Base-by-base conservation (phyloP, 1,140 invertebrate genomes). In the Drosophila biarmipes region DNA sequence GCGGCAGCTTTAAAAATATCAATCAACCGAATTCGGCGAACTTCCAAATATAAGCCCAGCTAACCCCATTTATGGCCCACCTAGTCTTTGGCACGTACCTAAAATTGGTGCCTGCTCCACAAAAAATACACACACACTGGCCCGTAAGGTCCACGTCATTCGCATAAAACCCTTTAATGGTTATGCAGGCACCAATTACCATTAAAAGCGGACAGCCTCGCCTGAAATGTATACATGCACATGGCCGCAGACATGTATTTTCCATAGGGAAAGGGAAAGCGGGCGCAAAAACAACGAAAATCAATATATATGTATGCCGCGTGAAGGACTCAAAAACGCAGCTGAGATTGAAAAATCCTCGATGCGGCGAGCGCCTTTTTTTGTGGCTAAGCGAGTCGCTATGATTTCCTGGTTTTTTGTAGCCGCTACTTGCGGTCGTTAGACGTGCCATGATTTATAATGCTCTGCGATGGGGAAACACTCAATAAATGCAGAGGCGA, bases 151-250 rank as follows among this genome's bases (percentile, higher is more conserved):
- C 40, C 76, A 80, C 80, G 76, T 80, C 58, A 52, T 59, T 52
- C 46, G 15, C 73, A 80, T 85, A 85, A 77, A 85, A 77, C 73
- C 62, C 62, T 77, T 80, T 85, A 76, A 85, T 73, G 76, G 53
- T 46, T 73, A 64, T 64, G 57, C 61, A 72, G 54, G 34, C 61
- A 49, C 55, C 66, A 80, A 67, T 85, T 86, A 73, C 49, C 62
- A 62, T 86, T 78, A 73, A 85, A 72, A 76, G 48, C 40, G 64
- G 56, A 51, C 73, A 58, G 29, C 51, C 42, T 48, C 67, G 40
- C 56, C 21, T 48, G 35, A 52, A 64, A 73, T 37, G 21, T 62
- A 56, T 56, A 57, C 64, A 57, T 35, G 45, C 46, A 73, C 27
- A 75, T 57, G 48, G 35, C 37, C 29, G 1, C 34, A 1, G 34